A percentile compares a stretch with the other conserved stretches of the same genome.
These are phyloP conservation scores for Paramormyrops kingsleyae DNA, from an alignment of 2,113 vertebrate genomes.

Conservation along the genomic window DNA sequence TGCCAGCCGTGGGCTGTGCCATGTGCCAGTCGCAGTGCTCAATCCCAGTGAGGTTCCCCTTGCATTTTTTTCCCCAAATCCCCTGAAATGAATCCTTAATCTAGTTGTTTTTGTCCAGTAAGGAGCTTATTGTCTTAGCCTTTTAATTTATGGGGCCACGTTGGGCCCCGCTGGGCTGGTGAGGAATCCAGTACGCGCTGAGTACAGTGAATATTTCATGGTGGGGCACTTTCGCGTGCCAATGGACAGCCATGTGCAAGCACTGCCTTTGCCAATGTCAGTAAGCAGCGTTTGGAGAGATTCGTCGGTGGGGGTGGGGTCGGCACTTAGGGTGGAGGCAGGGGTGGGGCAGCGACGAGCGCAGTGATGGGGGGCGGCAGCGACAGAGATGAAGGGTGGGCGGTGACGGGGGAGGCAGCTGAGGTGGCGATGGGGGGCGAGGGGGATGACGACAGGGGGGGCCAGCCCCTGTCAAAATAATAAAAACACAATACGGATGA, in stretches of 20 bases:
- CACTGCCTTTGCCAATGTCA: not conserved
- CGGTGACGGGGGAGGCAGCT: not conserved
- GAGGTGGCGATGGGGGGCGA: not conserved
- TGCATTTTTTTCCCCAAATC: conserved; percentile 17
- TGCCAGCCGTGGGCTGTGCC: not conserved
- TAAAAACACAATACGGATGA: not conserved
- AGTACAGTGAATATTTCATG: not conserved
- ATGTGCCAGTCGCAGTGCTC: not conserved
- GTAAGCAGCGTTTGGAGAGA: not conserved
- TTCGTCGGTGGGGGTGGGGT: not conserved
- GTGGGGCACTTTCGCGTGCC: not conserved
- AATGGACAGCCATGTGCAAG: not conserved
- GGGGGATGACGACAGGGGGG: too few relatives aligned
- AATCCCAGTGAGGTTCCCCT: not conserved
- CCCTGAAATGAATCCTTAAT: conserved; percentile 31
- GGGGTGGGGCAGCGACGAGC: not conserved
- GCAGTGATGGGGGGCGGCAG: too few relatives aligned
- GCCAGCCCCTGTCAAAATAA: not conserved
- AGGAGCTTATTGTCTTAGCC: conserved; percentile 27
- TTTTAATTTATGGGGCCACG: conserved; percentile 7
- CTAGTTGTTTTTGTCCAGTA: conserved; percentile 24
- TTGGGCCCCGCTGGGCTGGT: not conserved
- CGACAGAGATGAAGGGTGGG: too few relatives aligned
- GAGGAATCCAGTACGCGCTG: not conserved
- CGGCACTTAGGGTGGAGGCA: not conserved